Evolutionary conservation across 2,888 invertebrate genomes (phyloP).

Genomic region (Dryococelus australis): DNA sequence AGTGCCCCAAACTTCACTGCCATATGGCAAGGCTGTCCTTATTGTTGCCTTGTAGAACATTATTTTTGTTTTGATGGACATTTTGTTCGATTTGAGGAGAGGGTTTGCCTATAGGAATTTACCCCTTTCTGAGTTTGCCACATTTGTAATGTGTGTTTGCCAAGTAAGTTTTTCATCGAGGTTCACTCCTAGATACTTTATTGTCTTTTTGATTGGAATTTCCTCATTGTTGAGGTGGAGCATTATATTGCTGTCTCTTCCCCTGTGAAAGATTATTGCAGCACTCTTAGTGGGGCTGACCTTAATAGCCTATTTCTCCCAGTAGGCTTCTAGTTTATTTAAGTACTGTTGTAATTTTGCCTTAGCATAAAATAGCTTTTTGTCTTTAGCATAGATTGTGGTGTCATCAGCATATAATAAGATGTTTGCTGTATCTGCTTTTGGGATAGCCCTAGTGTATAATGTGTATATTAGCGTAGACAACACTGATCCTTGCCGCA

Average conservation of each 20-base stretch:
- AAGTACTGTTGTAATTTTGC: not conserved
- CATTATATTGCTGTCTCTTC: not conserved
- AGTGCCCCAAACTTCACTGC: not conserved
- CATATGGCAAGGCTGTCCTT: not conserved
- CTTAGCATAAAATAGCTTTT: too few relatives aligned
- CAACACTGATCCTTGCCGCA: not conserved
- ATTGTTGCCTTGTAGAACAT: not conserved
- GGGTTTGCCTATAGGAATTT: too few relatives aligned
- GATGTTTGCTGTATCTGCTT: not conserved
- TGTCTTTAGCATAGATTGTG: too few relatives aligned
- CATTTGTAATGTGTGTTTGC: too few relatives aligned
- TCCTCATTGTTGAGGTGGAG: not conserved
- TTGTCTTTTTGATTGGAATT: too few relatives aligned
- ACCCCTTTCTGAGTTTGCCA: too few relatives aligned
- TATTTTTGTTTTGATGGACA: not conserved
- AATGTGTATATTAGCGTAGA: not conserved
- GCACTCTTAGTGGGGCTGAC: not conserved
- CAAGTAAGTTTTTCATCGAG: too few relatives aligned
- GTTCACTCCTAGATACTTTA: too few relatives aligned
- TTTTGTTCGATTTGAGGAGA: not conserved
- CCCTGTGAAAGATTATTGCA: not conserved
- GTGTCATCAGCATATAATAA: not conserved
- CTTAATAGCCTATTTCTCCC: not conserved
- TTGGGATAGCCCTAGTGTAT: not conserved
- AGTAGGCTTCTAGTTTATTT: not conserved